Evolutionary conservation across 2,113 vertebrate species (phyloP).

Genomic region (Ceyx cyanopectus): DNA sequence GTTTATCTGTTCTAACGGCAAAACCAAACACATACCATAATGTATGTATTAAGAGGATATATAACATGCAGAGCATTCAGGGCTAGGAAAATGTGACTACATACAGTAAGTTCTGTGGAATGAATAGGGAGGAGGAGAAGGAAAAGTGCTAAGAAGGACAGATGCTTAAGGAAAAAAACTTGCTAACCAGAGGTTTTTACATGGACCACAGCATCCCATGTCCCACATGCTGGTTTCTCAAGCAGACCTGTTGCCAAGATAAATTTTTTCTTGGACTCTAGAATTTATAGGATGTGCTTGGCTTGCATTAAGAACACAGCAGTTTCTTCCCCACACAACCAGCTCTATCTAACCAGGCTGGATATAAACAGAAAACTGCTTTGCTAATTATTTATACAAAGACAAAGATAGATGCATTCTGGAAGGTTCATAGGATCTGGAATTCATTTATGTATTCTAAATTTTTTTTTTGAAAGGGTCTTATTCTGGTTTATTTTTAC

Average conservation of each 20-base stretch:
- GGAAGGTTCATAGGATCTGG: conserved; percentile 3
- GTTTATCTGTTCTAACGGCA: conserved; percentile 57
- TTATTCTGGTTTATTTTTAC: conserved; percentile 25
- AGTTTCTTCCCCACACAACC: conserved; percentile 66
- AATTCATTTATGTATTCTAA: background rate
- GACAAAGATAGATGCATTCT: conserved; percentile 44
- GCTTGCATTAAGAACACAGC: conserved; percentile 64
- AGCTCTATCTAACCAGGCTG: conserved; percentile 50
- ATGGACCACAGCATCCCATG: conserved; percentile 51
- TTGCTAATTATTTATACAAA: conserved; percentile 65
- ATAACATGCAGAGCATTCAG: background rate
- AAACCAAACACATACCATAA: conserved; percentile 31
- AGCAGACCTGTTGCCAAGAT: conserved; percentile 61
- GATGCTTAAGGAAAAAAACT: conserved; percentile 42
- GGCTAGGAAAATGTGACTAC: background rate
- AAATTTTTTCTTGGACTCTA: conserved; percentile 72
- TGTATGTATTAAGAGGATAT: conserved; percentile 28
- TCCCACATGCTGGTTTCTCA: conserved; percentile 69
- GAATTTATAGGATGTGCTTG: conserved; percentile 69
- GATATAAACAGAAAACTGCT: conserved; percentile 57
- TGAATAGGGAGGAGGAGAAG: background rate
- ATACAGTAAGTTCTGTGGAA: background rate
- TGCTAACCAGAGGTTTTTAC: conserved; percentile 48
- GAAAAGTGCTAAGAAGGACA: background rate
- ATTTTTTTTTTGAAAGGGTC: background rate